phyloP scores from a whole-genome alignment of 2,113 vertebrate species.

The Coturnix japonica region DNA sequence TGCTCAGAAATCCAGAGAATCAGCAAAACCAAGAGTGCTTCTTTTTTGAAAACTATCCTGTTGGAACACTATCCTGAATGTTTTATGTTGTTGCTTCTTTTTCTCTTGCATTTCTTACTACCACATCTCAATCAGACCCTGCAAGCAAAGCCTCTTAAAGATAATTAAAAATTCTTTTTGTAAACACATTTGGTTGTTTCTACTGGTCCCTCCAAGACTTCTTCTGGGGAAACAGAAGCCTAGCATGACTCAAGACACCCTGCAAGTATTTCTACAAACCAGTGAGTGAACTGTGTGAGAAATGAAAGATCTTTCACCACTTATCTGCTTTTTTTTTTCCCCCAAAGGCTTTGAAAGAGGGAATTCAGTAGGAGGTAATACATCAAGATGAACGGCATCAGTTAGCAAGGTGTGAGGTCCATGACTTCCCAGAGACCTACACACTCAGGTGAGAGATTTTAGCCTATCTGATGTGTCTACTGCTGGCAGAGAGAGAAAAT shows the following conservation, averaged over 20 bases:
- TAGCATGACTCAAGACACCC: neutral
- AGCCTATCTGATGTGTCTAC: neutral
- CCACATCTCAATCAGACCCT: neutral
- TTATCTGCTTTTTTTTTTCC: neutral
- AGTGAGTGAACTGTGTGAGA: neutral
- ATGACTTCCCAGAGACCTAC: conserved; percentile 2
- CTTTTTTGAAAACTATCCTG: neutral
- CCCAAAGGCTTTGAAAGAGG: conserved; percentile 13
- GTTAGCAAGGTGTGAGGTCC: neutral
- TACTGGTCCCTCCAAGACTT: neutral
- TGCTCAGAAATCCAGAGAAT: neutral
- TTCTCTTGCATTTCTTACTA: neutral
- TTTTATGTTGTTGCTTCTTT: neutral
- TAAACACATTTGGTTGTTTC: neutral
- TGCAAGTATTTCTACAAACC: neutral
- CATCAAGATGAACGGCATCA: conserved; percentile 28
- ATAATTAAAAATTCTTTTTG: neutral
- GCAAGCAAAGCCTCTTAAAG: neutral
- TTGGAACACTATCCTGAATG: neutral
- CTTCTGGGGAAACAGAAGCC: neutral
- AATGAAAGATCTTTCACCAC: conserved; percentile 17
- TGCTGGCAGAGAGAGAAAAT: conserved; percentile 29
- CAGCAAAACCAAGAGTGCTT: neutral
- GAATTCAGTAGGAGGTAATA: conserved; percentile 19
- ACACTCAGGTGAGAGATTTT: conserved; percentile 29